These are phyloP conservation scores for Rhagonycha lutea DNA, from an alignment of 2,888 invertebrate genomes.

Conservation along the genomic window DNA sequence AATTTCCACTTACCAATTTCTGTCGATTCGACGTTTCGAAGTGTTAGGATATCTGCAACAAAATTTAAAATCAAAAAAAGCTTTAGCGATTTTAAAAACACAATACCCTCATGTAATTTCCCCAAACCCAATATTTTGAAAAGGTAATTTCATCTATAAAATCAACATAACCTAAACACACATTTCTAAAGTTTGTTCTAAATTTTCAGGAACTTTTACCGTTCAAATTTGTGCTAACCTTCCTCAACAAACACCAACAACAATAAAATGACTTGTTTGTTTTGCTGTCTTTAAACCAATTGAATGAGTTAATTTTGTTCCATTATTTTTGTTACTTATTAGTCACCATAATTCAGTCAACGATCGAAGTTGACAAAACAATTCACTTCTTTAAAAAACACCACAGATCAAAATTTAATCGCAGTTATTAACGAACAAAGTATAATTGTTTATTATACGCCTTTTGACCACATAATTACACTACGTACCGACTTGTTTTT, in stretches of 20 bases:
- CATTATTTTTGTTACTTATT: neutral
- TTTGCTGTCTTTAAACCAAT: neutral
- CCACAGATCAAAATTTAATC: neutral
- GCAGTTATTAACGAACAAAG: neutral
- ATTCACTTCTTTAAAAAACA: neutral
- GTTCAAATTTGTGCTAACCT: neutral
- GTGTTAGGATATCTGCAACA: neutral
- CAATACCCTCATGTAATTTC: neutral
- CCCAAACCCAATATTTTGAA: neutral
- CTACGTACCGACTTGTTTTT: constrained; percentile 15
- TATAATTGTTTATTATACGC: neutral
- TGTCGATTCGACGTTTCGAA: neutral
- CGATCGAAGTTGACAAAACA: neutral
- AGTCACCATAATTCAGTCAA: neutral
- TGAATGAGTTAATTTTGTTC: neutral
- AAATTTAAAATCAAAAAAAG: neutral
- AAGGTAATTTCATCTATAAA: neutral
- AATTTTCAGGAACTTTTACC: neutral
- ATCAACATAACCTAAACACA: neutral
- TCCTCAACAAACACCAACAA: neutral
- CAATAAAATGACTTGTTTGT: neutral
- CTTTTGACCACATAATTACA: constrained; percentile 21
- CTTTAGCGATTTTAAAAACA: neutral
- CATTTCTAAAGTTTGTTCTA: neutral
- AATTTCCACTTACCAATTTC: neutral